A percentile compares a stretch with the other conserved stretches of the same genome.
These are phyloP conservation scores for Sparus aurata DNA, from an alignment of 2,797 vertebrate genomes.

Conservation along the genomic window DNA sequence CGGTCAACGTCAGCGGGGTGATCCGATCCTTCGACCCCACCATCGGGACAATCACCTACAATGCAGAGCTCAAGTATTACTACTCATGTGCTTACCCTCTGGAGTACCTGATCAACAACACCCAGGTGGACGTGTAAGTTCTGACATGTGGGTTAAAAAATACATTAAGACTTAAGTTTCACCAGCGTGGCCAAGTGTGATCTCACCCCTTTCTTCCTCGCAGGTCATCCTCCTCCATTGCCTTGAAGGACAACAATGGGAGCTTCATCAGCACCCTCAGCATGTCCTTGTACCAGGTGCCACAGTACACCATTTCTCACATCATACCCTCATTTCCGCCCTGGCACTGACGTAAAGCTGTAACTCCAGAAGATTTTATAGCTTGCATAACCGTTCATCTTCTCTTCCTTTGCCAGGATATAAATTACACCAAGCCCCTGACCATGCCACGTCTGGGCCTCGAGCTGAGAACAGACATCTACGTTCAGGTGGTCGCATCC, in stretches of 20 bases:
- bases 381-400: background rate
- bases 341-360: background rate
- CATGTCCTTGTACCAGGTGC: conserved; percentile 79
- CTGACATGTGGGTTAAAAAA: background rate
- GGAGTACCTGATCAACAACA: conserved; percentile 86
- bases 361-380: conserved; percentile 12
- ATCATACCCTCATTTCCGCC: background rate
- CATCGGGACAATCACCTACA: conserved; percentile 80
- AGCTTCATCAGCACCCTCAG: conserved; percentile 86
- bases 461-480: conserved; percentile 78
- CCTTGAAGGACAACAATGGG: conserved; percentile 84
- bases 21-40: conserved; percentile 79
- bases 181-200: background rate
- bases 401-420: conserved; percentile 72
- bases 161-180: background rate
- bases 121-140: conserved; percentile 82
- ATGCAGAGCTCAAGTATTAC: conserved; percentile 82
- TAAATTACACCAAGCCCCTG: conserved; percentile 72
- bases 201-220: conserved; percentile 10
- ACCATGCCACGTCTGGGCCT: conserved; percentile 78
- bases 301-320: conserved; percentile 7
- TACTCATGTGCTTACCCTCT: conserved; percentile 86
- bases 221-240: conserved; percentile 82
- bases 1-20: conserved; percentile 80
- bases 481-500: conserved; percentile 79